phyloP scores from a whole-genome alignment of 2,797 vertebrate genomes.

The Pantherophis alleghaniensis region DNA sequence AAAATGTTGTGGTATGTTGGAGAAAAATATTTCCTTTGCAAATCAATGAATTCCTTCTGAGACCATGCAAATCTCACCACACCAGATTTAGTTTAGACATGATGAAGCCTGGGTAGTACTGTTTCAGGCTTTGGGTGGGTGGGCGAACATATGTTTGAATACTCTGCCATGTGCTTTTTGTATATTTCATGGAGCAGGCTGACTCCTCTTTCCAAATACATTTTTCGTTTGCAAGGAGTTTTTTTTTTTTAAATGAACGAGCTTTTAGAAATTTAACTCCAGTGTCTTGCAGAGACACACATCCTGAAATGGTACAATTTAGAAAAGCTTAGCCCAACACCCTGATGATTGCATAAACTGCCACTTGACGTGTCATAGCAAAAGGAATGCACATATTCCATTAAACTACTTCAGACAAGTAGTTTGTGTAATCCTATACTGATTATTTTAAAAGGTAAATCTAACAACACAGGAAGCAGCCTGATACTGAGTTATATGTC shows the following conservation, averaged over 20 bases:
- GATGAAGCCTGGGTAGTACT: neutral
- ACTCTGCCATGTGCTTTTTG: neutral
- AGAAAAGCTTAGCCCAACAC: neutral
- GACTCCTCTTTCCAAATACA: neutral
- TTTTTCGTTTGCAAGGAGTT: neutral
- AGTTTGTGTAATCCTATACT: neutral
- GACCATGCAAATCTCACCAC: neutral
- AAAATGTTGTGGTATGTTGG: neutral
- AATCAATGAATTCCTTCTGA: neutral
- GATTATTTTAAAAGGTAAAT: neutral
- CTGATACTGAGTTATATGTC: neutral
- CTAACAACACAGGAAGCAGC: neutral
- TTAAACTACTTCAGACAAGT: neutral
- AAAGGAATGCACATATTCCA: neutral
- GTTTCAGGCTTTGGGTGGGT: neutral
- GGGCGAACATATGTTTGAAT: neutral
- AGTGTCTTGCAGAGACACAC: neutral
- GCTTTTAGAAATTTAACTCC: neutral
- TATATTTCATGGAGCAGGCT: neutral
- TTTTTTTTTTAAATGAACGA: neutral
- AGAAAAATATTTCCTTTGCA: neutral
- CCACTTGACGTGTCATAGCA: neutral
- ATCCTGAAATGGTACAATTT: neutral
- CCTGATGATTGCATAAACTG: neutral
- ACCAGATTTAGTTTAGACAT: neutral